These are phyloP conservation scores for Sciurus niger DNA, from an alignment of 2,113 vertebrate species.

Conservation along the genomic window DNA sequence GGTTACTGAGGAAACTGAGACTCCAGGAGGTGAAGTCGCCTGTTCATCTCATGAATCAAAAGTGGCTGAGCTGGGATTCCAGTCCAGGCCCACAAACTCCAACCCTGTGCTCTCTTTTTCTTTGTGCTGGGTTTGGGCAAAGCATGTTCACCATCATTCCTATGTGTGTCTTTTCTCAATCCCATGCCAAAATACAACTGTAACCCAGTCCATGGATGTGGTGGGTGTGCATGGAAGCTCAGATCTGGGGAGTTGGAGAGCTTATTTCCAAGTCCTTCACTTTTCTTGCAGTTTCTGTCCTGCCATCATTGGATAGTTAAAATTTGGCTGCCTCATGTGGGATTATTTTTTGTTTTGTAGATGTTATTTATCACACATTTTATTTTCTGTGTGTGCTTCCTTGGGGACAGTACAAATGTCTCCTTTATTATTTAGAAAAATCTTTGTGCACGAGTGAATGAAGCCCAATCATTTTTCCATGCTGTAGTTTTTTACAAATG, in stretches of 20 bases:
- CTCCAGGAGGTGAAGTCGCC: not conserved
- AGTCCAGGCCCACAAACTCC: not conserved
- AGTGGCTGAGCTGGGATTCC: not conserved
- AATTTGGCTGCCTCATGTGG: not conserved
- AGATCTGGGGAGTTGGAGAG: not conserved
- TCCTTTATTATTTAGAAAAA: not conserved
- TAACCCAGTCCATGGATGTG: fast-evolving
- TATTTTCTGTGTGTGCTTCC: not conserved
- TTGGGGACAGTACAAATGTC: not conserved
- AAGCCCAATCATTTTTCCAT: not conserved
- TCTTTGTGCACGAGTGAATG: not conserved
- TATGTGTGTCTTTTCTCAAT: not conserved
- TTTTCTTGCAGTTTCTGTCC: not conserved
- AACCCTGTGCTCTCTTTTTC: fast-evolving
- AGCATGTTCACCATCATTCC: not conserved
- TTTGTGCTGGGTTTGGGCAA: not conserved
- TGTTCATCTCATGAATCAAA: not conserved
- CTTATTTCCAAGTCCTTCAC: not conserved
- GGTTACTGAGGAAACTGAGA: not conserved
- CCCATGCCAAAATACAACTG: no score
- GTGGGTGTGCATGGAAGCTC: not conserved
- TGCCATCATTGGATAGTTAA: not conserved
- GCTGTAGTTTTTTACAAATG: not conserved
- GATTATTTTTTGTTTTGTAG: not conserved
- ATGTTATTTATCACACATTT: not conserved